A percentile compares a stretch with the other conserved stretches of the same genome.
phyloP scores from a whole-genome alignment of 2,113 vertebrate species.

The Oncorhynchus mykiss region DNA sequence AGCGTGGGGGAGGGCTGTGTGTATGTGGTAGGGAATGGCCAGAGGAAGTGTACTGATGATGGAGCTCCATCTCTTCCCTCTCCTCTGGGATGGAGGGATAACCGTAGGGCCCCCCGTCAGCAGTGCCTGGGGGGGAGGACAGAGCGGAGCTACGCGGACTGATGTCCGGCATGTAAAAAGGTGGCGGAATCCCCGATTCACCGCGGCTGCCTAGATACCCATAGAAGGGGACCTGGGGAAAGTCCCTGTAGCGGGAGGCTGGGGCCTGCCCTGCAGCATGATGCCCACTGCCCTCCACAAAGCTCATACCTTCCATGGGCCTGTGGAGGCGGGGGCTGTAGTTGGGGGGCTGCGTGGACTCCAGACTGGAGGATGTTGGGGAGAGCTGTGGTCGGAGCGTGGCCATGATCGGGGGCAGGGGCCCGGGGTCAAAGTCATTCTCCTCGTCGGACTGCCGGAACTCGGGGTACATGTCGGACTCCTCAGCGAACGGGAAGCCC shows the following conservation, averaged over 20 bases:
- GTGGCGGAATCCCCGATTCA: slow-evolving; percentile 90
- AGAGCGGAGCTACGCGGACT: slow-evolving; percentile 95
- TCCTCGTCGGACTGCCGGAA: slow-evolving; percentile 98
- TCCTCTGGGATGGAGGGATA: slow-evolving; percentile 94
- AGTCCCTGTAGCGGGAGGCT: slow-evolving; percentile 83
- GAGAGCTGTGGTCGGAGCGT: slow-evolving; percentile 94
- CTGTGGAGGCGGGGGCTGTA: slow-evolving; percentile 96
- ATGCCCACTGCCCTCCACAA: slow-evolving; percentile 83
- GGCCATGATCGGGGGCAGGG: slow-evolving; percentile 86
- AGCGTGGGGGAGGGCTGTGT: slow-evolving; percentile 89
- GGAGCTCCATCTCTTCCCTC: slow-evolving; percentile 82
- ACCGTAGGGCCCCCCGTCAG: slow-evolving; percentile 90
- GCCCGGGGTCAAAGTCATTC: slow-evolving; percentile 89
- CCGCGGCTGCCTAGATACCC: slow-evolving; percentile 91
- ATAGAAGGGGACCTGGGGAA: slow-evolving; percentile 93
- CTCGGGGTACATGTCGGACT: slow-evolving; percentile 98
- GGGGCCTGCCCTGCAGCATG: slow-evolving; percentile 92
- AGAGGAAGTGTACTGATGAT: slow-evolving; percentile 82
- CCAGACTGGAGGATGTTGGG: slow-evolving; percentile 96
- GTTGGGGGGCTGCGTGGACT: slow-evolving; percentile 96
- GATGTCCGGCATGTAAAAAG: slow-evolving; percentile 98
- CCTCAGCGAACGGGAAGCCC: slow-evolving; percentile 97
- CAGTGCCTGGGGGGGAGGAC: slow-evolving; percentile 88
- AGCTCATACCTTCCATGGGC: slow-evolving; percentile 85
- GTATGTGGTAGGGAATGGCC: slow-evolving; percentile 92